phyloP scores from a whole-genome alignment of 1,140 invertebrate species.

The Maconellicoccus hirsutus region DNA sequence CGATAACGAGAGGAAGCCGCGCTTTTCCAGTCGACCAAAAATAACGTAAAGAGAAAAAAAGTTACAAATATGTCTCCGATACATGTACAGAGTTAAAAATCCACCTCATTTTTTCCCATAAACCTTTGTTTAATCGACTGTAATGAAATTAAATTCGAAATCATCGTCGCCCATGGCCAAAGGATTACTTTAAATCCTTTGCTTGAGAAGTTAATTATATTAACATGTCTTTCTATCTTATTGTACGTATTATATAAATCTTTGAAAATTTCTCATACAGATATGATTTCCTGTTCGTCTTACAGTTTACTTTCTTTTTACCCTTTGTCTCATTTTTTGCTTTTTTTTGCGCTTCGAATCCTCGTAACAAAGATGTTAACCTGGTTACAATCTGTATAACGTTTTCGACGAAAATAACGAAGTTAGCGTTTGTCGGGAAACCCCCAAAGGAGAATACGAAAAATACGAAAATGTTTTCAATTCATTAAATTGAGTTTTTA shows the following conservation, averaged over 20 bases:
- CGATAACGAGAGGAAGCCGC: neutral
- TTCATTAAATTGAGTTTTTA: constrained; percentile 6
- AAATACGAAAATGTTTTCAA: constrained; percentile 9
- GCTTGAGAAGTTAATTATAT: no score
- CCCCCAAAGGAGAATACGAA: constrained; percentile 7
- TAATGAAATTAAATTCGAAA: neutral
- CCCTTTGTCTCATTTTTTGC: neutral
- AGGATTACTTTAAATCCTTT: no score
- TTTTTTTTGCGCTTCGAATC: neutral
- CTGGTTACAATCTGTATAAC: neutral
- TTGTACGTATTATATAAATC: no score
- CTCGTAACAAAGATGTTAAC: neutral
- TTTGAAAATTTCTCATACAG: neutral
- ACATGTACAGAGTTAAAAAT: neutral
- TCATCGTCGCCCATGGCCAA: neutral
- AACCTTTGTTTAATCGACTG: neutral
- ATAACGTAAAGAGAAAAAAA: neutral
- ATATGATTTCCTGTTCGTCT: neutral
- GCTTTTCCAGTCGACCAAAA: neutral
- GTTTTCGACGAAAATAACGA: neutral
- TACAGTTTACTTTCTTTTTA: no score
- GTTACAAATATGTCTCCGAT: neutral
- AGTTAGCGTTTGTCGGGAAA: neutral
- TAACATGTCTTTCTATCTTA: no score
- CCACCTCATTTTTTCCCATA: neutral